Base-by-base conservation (phyloP, 2,888 invertebrate genomes). In the Helleia helle region DNA sequence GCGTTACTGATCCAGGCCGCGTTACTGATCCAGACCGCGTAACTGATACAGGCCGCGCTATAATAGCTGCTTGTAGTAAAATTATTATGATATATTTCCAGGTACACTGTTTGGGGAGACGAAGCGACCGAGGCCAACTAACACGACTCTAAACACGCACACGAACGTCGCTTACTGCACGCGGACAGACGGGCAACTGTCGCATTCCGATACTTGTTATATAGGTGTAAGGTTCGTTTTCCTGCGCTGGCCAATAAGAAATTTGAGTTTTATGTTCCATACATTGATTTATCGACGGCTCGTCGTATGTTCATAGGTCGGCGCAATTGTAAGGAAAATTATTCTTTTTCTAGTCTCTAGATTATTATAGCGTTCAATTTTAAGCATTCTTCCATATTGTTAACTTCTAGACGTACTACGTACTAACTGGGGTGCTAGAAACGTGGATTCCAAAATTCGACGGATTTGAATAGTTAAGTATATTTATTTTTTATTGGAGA, bases 131-230 rank as follows among this genome's bases (percentile, higher is more conserved):
- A 62, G 64, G 58, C 58, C 64, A 62, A 71, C 64, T 59, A 70
- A 57, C 54, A 59, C 53, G 54, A 67, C 62, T n/a, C 53, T 59
- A 65, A 65, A 70, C 73, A 75, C 72, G 69, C 73, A 71, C 67
- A 63, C 54, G 60, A 66, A 59, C 57, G 59, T 64, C 63, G 62
- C 62, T 70, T 62, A 76, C 77, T 74, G 74, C 79, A 77, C 80
- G 61, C 71, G 70, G 71, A 65, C 59, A 48, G 65, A 62, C 69
- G 68, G 70, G 62, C 54, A 56, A 56, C 59, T 61, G 71, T 74
- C 76, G 72, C 79, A 81, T 80, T 81, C 79, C 77, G 75, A 76
- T 64, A 69, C 69, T 73, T 68, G 30, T 67, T 61, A 51, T 65
- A 38, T 66, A 77, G 75, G 66, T 54, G 67, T 80, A 74, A 75